Evolutionary conservation across 92 coral and sea anemone genomes (phyloP).

Genomic region (Epizoanthus rinbou): DNA sequence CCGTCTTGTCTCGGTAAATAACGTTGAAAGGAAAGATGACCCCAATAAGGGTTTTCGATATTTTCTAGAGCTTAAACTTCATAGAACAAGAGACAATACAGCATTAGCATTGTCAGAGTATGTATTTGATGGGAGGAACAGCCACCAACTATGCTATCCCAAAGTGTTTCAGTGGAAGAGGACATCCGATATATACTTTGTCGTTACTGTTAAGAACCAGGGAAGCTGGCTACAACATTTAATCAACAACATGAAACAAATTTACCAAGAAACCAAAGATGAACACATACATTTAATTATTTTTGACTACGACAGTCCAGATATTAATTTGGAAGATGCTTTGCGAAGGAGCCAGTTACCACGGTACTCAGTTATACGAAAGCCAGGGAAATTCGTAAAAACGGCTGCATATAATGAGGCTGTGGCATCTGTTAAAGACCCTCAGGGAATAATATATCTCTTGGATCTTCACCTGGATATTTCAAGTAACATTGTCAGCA

Average conservation of each 20-base stretch:
- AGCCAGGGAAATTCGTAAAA: constrained; percentile 42
- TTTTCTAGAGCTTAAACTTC: constrained; percentile 28
- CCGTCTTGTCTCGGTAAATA: constrained; percentile 7
- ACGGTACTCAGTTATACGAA: constrained; percentile 27
- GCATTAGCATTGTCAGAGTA: constrained; percentile 63
- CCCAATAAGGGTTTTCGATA: constrained; percentile 1
- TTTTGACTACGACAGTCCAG: constrained; percentile 69
- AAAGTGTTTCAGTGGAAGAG: constrained; percentile 58
- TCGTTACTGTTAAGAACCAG: constrained; percentile 66
- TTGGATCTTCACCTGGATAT: constrained; percentile 63
- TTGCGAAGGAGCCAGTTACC: constrained; percentile 49
- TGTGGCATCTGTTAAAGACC: constrained; percentile 48
- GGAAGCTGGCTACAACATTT: constrained; percentile 70
- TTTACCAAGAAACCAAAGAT: constrained; percentile 55
- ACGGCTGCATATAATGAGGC: constrained; percentile 58
- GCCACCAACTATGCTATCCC: constrained; percentile 37
- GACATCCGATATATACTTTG: constrained; percentile 49
- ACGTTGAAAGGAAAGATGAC: constrained; percentile 12
- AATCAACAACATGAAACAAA: constrained; percentile 54
- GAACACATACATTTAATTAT: constrained; percentile 50
- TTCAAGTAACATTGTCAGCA: constrained; percentile 36
- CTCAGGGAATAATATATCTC: constrained; percentile 47
- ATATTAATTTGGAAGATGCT: constrained; percentile 60
- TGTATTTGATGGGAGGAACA: constrained; percentile 48
- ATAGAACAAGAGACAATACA: constrained; percentile 26